Percentiles rank a stretch among this genome's conserved stretches.
phyloP scores from a whole-genome alignment of 2,113 vertebrate species.

The Muntiacus reevesi region DNA sequence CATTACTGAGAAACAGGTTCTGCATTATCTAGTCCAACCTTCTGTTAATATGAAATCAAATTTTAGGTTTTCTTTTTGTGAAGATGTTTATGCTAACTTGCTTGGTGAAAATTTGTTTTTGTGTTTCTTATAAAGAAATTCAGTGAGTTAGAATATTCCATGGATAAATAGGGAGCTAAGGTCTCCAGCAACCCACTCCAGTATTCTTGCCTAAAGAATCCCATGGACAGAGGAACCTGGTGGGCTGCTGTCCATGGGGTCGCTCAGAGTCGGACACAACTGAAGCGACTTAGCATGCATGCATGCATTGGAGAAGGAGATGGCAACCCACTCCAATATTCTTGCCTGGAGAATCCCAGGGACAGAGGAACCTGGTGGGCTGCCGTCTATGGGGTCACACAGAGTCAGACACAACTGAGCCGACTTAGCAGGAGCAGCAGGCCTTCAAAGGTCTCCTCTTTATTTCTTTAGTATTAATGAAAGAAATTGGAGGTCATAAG shows the following conservation, averaged over 20 bases:
- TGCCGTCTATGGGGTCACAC: not conserved
- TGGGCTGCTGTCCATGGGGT: too few relatives aligned
- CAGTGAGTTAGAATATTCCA: conserved; percentile 44
- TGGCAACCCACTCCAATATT: too few relatives aligned
- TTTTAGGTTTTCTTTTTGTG: not conserved
- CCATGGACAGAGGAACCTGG: too few relatives aligned
- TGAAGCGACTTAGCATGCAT: too few relatives aligned
- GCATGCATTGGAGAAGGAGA: too few relatives aligned
- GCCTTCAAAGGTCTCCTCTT: conserved; percentile 74
- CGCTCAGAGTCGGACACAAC: too few relatives aligned
- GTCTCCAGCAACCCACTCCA: not conserved
- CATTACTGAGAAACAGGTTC: not conserved
- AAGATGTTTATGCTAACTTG: not conserved
- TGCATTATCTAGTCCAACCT: not conserved
- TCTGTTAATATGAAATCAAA: not conserved
- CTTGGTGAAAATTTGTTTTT: conserved; percentile 1
- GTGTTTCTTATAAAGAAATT: conserved; percentile 61
- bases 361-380: not conserved
- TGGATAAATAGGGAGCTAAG: conserved; percentile 70
- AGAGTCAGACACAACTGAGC: fast-evolving
- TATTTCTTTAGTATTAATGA: conserved; percentile 78
- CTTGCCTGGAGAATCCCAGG: not conserved
- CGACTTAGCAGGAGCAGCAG: not conserved
- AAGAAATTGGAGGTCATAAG: conserved; percentile 77
- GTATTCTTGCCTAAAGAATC: not conserved